phyloP scores from a whole-genome alignment of 2,797 vertebrate species.

The Chrysocyon brachyurus region DNA sequence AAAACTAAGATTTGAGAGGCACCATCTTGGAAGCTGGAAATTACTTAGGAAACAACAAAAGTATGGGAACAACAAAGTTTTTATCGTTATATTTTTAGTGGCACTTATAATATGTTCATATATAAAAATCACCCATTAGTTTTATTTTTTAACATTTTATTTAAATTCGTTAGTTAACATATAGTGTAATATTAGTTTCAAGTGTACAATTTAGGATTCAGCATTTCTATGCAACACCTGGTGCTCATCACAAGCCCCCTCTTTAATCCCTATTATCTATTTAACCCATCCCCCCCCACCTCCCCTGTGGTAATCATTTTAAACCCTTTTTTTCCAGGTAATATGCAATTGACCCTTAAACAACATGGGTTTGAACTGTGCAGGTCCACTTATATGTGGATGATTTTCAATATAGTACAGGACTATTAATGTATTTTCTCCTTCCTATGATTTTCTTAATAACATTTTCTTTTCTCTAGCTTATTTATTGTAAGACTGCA shows the following conservation, averaged over 20 bases:
- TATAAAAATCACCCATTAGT: neutral
- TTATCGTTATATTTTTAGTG: neutral
- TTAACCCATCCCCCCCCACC: neutral
- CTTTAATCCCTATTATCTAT: neutral
- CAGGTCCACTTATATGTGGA: neutral
- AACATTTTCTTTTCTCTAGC: neutral
- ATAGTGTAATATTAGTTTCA: neutral
- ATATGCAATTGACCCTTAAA: neutral
- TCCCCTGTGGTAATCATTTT: neutral
- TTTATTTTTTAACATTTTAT: neutral
- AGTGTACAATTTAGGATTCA: neutral
- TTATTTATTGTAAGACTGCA: neutral
- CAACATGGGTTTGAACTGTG: neutral
- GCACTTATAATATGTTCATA: conserved; percentile 4
- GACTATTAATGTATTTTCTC: neutral
- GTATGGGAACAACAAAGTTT: neutral
- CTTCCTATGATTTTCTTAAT: neutral
- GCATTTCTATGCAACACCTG: neutral
- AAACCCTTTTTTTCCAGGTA: neutral
- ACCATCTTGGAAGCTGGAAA: conserved; percentile 41
- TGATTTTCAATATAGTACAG: neutral
- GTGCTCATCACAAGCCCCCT: neutral
- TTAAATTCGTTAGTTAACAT: neutral
- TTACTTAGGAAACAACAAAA: conserved; percentile 33
- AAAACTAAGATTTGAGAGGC: conserved; percentile 33